Evolutionary conservation across 2,888 invertebrate species (phyloP).

Genomic region (Leucophenga montana): DNA sequence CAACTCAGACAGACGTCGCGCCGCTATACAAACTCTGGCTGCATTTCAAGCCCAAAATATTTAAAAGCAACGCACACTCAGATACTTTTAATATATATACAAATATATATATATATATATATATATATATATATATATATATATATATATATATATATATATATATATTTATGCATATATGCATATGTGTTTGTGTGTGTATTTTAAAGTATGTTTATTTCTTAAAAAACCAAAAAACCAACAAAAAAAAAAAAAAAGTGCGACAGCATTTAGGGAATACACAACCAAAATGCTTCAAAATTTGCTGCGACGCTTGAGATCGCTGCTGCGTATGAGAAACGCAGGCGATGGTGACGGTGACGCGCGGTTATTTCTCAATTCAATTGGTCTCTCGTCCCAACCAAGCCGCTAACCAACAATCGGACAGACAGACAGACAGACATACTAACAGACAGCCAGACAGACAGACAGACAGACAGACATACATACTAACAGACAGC

Average conservation of each 20-base stretch:
- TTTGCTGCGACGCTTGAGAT: no score
- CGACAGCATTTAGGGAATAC: neutral
- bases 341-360: no score
- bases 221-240: slow-evolving; percentile 28
- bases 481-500: slow-evolving; percentile 47
- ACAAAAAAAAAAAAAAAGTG: slow-evolving; percentile 38
- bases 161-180: no score
- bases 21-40: slow-evolving; percentile 25
- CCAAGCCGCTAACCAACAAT: no score
- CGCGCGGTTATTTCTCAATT: slow-evolving; percentile 59
- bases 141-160: no score
- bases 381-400: slow-evolving; percentile 57
- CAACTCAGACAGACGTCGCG: slow-evolving; percentile 9
- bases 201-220: slow-evolving; percentile 25
- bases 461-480: slow-evolving; percentile 51
- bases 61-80: slow-evolving; percentile 38
- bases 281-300: neutral
- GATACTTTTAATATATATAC: slow-evolving; percentile 35
- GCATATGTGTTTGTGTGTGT: no score
- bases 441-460: slow-evolving; percentile 39
- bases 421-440: slow-evolving; percentile 55
- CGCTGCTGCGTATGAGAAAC: no score
- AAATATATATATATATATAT: no score
- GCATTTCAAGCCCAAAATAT: slow-evolving; percentile 49
- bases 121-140: no score